Evolutionary conservation across 2,797 vertebrate species (phyloP), one percentile per base, ranked within the genome.

Genomic region (Amazonetta brasiliensis): DNA sequence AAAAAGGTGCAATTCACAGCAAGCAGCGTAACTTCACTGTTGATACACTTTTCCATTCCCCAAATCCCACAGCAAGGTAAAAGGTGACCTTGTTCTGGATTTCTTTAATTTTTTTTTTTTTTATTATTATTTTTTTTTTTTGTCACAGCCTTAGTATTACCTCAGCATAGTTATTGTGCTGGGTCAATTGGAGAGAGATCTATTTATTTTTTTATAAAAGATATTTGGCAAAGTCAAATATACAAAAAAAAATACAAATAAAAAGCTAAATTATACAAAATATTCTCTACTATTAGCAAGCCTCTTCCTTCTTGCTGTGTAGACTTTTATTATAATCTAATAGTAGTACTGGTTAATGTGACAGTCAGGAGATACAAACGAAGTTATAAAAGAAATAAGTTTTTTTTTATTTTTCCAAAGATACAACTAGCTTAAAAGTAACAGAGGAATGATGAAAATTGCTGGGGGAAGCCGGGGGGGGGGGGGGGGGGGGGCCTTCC

Each of bases 361-460:
- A 98, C 98, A 98, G 98, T 94, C 96, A 87, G 43, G 92, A 97
- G 95, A 95, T 90, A 97, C 95, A 97, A 97, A 97, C 55, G 66
- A 97, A 96, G 97, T 98, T 98, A 98, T 93, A 96, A 98, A 98
- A 96, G 94, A 98, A 98, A 98, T 98, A 97, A 98, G 97, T 97
- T 98, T 98, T 98, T 98, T 98, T 98, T 98, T 98, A 97, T 98
- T 98, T 98, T 98, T 98, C 82, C 94, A 97, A 95, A 97, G 95
- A 97, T 87, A 94, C 91, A 96, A 73, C 50, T 92, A 91, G 43
- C 62, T 92, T 66, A 58, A 87, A 90, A 92, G 48, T 64, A 91
- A 90, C 44, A 87, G 44, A 71, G 15, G 26, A 39, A 88, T 76
- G 41, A 95, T 81, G 55, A 95, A 94, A 92, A 92, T 73, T 0